A percentile compares a stretch with the other conserved stretches of the same genome.
These are phyloP conservation scores for Anoplolepis gracilipes DNA, from an alignment of 1,140 invertebrate genomes.

Conservation along the genomic window DNA sequence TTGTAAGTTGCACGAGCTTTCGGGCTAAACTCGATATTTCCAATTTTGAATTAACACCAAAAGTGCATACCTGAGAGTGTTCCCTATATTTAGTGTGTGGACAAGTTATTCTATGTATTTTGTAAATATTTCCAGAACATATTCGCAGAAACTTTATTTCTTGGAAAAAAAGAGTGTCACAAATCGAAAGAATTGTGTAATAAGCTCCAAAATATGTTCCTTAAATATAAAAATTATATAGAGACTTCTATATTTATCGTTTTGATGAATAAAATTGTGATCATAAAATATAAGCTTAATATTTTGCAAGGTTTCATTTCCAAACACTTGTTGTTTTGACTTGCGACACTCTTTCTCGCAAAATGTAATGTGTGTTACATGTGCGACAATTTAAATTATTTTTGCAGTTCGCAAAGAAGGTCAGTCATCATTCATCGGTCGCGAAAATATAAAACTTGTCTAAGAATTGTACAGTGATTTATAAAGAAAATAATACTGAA, in stretches of 20 bases:
- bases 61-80: slow-evolving; percentile 38
- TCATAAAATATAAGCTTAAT: background rate
- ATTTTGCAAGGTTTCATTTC: background rate
- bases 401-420: background rate
- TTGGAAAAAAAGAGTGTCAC: background rate
- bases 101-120: background rate
- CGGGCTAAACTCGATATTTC: slow-evolving; percentile 13
- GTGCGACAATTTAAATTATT: slow-evolving; percentile 24
- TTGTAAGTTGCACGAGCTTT: background rate
- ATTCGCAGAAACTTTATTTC: slow-evolving; percentile 32
- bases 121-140: slow-evolving; percentile 14
- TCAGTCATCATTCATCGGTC: slow-evolving; percentile 43
- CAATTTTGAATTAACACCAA: slow-evolving; percentile 22
- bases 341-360: slow-evolving; percentile 8
- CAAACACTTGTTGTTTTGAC: background rate
- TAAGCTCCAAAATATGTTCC: background rate
- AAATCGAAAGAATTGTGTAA: background rate
- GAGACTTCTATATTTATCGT: background rate
- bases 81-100: slow-evolving; percentile 3
- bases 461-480: slow-evolving; percentile 13
- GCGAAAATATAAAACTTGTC: slow-evolving; percentile 22
- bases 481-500: slow-evolving; percentile 51
- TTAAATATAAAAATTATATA: background rate
- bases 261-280: background rate
- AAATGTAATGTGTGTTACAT: slow-evolving; percentile 18